phyloP scores from a whole-genome alignment of 1,140 invertebrate species.

The Caerostris extrusa region DNA sequence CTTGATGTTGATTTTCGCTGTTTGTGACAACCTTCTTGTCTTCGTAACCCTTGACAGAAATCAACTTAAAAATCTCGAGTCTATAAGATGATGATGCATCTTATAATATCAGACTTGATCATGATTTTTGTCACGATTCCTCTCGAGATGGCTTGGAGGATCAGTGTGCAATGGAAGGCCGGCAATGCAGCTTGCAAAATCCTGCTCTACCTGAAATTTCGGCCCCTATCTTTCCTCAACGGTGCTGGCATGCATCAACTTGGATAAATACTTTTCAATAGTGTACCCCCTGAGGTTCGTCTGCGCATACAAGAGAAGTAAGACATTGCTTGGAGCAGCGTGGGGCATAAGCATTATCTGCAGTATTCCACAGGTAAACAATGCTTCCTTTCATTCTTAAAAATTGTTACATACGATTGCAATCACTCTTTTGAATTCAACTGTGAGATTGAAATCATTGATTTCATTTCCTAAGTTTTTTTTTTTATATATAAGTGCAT shows the following conservation, averaged over 20 bases:
- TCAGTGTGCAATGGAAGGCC: conserved; percentile 89
- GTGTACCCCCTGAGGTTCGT: conserved; percentile 87
- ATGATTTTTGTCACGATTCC: conserved; percentile 91
- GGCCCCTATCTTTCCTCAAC: conserved; percentile 91
- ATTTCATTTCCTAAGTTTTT: no score
- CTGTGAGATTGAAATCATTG: no score
- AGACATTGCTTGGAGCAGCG: conserved; percentile 87
- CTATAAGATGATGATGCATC: conserved; percentile 88
- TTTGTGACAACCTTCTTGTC: conserved; percentile 88
- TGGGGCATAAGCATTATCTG: conserved; percentile 87
- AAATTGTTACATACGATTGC: no score
- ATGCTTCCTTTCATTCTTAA: no score
- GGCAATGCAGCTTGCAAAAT: conserved; percentile 89
- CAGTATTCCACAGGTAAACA: conserved; percentile 88
- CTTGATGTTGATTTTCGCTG: conserved; percentile 83
- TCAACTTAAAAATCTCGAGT: conserved; percentile 87
- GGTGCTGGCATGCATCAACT: conserved; percentile 89
- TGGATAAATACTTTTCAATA: conserved; percentile 90
- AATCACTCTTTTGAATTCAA: no score
- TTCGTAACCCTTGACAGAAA: conserved; percentile 88
- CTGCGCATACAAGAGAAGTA: conserved; percentile 86
- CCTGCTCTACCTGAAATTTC: conserved; percentile 88
- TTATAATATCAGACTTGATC: conserved; percentile 89
- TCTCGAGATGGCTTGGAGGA: conserved; percentile 88
- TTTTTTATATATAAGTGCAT: no score